Percentiles rank a stretch among this genome's conserved stretches.
These are phyloP conservation scores for Cryptoprocta ferox DNA, from an alignment of 2,797 vertebrate species.

Conservation along the genomic window DNA sequence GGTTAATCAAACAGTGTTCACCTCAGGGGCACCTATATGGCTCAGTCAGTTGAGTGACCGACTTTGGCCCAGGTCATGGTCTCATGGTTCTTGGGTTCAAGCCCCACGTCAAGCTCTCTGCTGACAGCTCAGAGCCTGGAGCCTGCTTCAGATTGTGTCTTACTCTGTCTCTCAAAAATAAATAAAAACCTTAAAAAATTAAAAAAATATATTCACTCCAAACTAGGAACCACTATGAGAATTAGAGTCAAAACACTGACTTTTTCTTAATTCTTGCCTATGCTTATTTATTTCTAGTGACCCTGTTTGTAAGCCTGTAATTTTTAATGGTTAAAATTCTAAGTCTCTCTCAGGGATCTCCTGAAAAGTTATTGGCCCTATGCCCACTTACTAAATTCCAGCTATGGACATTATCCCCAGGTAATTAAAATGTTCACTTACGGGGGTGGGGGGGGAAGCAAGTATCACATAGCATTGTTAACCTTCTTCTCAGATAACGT, in stretches of 20 bases:
- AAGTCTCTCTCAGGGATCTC: background rate
- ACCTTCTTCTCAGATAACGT: slow-evolving; percentile 62
- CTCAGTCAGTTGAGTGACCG: too few relatives aligned
- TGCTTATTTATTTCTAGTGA: slow-evolving; percentile 26
- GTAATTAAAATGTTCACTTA: slow-evolving; percentile 72
- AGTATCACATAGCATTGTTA: slow-evolving; percentile 60
- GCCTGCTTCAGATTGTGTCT: too few relatives aligned
- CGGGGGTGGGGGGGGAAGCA: background rate
- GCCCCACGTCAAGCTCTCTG: too few relatives aligned
- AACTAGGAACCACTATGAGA: background rate
- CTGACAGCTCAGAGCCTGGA: too few relatives aligned
- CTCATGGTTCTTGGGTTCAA: too few relatives aligned
- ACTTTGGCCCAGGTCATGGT: too few relatives aligned
- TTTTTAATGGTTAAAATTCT: slow-evolving; percentile 55
- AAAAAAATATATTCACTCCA: slow-evolving; percentile 21
- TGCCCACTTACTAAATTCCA: slow-evolving; percentile 48
- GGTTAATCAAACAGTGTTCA: slow-evolving; percentile 24
- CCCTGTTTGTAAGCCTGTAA: background rate
- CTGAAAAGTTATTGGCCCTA: slow-evolving; percentile 22
- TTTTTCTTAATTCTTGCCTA: background rate
- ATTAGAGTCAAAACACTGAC: slow-evolving; percentile 25
- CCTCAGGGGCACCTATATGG: background rate
- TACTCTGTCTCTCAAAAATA: too few relatives aligned
- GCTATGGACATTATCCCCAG: slow-evolving; percentile 21
- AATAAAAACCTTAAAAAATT: too few relatives aligned